Evolutionary conservation across 2,888 invertebrate species (phyloP), one percentile per base, ranked within the genome.

Genomic region (Andrena flavipes): DNA sequence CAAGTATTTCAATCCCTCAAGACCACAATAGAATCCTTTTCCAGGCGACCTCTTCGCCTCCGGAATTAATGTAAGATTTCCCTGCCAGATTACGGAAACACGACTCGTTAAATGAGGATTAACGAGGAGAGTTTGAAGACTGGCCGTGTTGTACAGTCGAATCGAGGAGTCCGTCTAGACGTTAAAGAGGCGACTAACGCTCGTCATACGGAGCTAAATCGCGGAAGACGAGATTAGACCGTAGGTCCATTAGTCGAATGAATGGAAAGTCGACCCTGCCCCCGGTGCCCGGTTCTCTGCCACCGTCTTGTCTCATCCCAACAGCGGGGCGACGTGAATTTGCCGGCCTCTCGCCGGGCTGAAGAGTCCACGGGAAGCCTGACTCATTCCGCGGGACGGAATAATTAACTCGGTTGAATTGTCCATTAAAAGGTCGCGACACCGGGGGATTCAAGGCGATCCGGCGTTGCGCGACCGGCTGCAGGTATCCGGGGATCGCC

Each of bases 331-430:
- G 76, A 82, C 65, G 80, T 56, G 84, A 82, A 87, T 80, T 80
- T 75, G 83, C 73, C 68, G 42, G 75, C 42, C 51, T 42, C 71
- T 42, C 62, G 33, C 56, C 13, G 42, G 8, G 20, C 26, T 54
- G 70, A 87, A 82, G 84, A 88, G 84, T 82, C 75, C 75, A 73
- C 62, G 72, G 81, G 23, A 73, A 67, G 77, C 60, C 71, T 85
- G 89, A 89, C 88, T 92, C 91, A 91, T 85, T 87, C 62, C 85
- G 84, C 90, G 90, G 91, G 91, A 91, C 90, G 90, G 87, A 86
- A 90, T 91, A 92, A 92, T 92, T 92, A 92, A 89, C 86, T 88
- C 84, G 86, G 80, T 79, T 88, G 90, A 90, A 89, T 91, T 81
- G 88, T 88, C 84, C 87, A 84, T 90, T 88, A 88, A 91, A 89